A percentile compares a stretch with the other conserved stretches of the same genome.
These are phyloP conservation scores for Ditylenchus weischeri DNA, from an alignment of 2,888 invertebrate species.

Conservation along the genomic window DNA sequence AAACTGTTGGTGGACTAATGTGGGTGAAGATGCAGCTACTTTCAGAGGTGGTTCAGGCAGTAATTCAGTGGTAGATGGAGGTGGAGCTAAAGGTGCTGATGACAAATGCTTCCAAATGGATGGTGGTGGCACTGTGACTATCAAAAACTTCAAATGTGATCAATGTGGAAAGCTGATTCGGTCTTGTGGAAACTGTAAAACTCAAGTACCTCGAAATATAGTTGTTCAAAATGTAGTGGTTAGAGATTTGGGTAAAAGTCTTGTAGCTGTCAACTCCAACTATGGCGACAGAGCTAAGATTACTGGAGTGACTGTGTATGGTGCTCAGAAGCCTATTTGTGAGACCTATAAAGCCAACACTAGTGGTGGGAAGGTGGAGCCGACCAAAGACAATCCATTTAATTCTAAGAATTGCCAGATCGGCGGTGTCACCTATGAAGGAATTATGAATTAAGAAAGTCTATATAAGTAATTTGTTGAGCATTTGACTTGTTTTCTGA, in stretches of 20 bases:
- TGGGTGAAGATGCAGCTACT: constrained; percentile 19
- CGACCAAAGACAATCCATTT: too few relatives aligned
- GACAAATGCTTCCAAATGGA: constrained; percentile 22
- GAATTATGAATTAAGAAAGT: too few relatives aligned
- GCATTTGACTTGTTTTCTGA: too few relatives aligned
- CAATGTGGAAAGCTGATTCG: constrained; percentile 13
- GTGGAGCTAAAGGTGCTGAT: not conserved
- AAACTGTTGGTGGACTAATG: not conserved
- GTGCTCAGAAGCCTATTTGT: not conserved
- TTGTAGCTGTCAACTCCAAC: too few relatives aligned
- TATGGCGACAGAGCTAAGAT: constrained; percentile 16
- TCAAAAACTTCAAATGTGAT: constrained; percentile 12
- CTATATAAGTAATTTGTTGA: too few relatives aligned
- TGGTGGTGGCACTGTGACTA: constrained; percentile 16
- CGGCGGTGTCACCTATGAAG: too few relatives aligned
- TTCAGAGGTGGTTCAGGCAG: constrained; percentile 18
- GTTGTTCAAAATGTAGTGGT: too few relatives aligned
- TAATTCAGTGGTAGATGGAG: too few relatives aligned
- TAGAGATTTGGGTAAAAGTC: not conserved
- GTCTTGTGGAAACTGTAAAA: too few relatives aligned
- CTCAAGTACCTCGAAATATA: too few relatives aligned
- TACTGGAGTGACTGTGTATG: not conserved
- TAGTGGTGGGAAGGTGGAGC: not conserved
- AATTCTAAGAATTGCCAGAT: too few relatives aligned
- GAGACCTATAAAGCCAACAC: not conserved